Percentiles rank a stretch among this genome's conserved stretches.
phyloP scores from a whole-genome alignment of 2,797 vertebrate species.

The Antrozous pallidus region DNA sequence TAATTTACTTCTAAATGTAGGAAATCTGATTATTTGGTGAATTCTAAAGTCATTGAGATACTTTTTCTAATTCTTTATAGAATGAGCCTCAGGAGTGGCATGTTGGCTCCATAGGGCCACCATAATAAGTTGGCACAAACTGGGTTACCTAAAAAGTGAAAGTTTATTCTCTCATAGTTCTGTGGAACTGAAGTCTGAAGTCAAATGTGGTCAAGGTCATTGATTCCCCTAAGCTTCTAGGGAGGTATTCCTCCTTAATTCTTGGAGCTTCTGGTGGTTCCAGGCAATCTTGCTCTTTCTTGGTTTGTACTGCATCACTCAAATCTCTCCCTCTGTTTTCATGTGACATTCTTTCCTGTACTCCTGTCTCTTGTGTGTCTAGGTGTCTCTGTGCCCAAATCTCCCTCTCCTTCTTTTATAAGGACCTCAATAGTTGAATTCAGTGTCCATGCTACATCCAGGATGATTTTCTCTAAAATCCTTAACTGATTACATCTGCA shows the following conservation, averaged over 20 bases:
- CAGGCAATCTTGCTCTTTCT: neutral
- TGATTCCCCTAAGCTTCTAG: neutral
- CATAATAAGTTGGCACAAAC: neutral
- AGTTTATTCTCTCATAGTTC: neutral
- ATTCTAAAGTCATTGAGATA: neutral
- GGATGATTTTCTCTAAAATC: neutral
- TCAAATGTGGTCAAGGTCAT: neutral
- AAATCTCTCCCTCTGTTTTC: neutral
- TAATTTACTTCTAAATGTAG: neutral
- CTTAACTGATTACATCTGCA: neutral
- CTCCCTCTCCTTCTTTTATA: neutral
- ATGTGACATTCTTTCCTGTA: neutral
- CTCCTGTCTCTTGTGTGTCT: neutral
- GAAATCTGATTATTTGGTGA: neutral
- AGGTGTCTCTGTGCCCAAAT: neutral
- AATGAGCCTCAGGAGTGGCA: neutral
- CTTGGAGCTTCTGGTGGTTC: neutral
- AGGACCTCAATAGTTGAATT: neutral
- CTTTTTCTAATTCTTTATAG: slow-evolving; percentile 1
- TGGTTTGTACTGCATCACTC: neutral
- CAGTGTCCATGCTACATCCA: neutral
- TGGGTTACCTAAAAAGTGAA: neutral
- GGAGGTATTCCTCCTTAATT: neutral
- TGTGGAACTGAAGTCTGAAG: neutral
- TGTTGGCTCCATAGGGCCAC: neutral